Conservation (phyloP, 1,140 invertebrate species). For the fruit fly (Drosophila melanogaster) region Release_6_plus_ISO1_MT NT_033779.5:8671001-8671500, state of each 20-base stretch:
- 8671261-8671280: constrained; percentile 26
- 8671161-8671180: constrained; percentile 23
- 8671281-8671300: constrained; percentile 15
- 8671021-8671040: constrained; percentile 84
- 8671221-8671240: constrained; percentile 63
- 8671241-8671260: constrained; percentile 41
- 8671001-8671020: constrained; percentile 40
- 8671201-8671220: constrained; percentile 56
- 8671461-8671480: constrained; percentile 58
- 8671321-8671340: constrained; percentile 13
- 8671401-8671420: constrained; percentile 35
- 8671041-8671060: constrained; percentile 73
- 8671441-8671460: constrained; percentile 58
- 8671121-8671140: constrained; percentile 40
- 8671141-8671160: constrained; percentile 33
- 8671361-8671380: constrained; percentile 41
- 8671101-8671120: constrained; percentile 22
- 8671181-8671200: constrained; percentile 37
- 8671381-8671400: constrained; percentile 23
- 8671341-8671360: constrained; percentile 18
- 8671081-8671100: constrained; percentile 22
- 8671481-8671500: constrained; percentile 52
- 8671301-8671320: constrained; percentile 71
- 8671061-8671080: constrained; percentile 38
- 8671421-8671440: constrained; percentile 27